Conservation (phyloP, 2,797 vertebrate species). For the Botia almorhae region DNA sequence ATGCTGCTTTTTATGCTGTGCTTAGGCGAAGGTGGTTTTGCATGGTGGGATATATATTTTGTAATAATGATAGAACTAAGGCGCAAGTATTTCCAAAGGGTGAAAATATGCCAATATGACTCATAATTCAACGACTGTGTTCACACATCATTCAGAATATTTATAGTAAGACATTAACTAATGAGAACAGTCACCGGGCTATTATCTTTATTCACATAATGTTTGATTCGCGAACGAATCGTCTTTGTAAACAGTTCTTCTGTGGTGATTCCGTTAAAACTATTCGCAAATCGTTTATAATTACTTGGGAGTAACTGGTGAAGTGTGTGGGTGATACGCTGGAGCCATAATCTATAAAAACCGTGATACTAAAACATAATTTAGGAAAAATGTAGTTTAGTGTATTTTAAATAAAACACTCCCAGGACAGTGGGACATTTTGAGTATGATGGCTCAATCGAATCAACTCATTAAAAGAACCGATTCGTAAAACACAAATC, state of each 20-base stretch:
- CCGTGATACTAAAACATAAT: not conserved
- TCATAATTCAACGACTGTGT: not conserved
- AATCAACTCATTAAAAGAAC: too few relatives aligned
- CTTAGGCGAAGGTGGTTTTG: not conserved
- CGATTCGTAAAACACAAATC: not conserved
- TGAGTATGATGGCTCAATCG: too few relatives aligned
- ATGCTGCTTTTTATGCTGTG: not conserved
- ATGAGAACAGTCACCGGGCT: not conserved
- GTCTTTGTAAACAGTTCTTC: not conserved
- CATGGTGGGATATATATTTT: not conserved
- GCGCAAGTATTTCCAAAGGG: conserved; percentile 11
- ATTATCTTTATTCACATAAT: conserved; percentile 4
- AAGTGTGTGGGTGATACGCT: too few relatives aligned
- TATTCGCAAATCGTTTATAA: too few relatives aligned
- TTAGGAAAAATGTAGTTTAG: not conserved
- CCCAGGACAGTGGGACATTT: not conserved
- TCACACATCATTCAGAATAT: not conserved
- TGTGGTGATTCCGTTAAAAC: too few relatives aligned
- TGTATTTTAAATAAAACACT: not conserved
- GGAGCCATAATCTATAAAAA: not conserved
- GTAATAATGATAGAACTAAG: not conserved
- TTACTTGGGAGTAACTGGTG: too few relatives aligned
- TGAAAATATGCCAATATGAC: not conserved
- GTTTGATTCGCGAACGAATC: not conserved
- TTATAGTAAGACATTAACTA: not conserved